phyloP scores from a whole-genome alignment of 2,888 invertebrate genomes.

The Morpho helenor region DNA sequence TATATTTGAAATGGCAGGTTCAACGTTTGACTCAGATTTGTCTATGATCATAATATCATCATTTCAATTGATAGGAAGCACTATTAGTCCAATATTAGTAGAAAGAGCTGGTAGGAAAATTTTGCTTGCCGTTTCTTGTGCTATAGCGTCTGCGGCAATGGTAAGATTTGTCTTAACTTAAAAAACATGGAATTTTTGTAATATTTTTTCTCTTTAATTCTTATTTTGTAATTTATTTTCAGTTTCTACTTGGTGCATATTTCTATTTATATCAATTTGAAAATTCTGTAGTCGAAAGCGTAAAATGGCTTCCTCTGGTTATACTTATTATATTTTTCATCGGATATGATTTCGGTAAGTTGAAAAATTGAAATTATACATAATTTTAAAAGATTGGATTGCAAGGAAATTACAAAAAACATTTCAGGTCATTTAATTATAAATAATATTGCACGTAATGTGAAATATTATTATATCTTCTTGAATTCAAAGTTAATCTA shows the following conservation, averaged over 20 bases:
- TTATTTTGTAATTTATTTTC: slow-evolving; percentile 8
- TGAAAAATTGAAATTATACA: neutral
- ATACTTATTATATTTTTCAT: slow-evolving; percentile 41
- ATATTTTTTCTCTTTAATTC: no score
- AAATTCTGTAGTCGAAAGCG: slow-evolving; percentile 19
- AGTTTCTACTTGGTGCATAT: slow-evolving; percentile 36
- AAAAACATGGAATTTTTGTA: no score
- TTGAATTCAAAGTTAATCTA: no score
- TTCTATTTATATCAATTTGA: slow-evolving; percentile 36
- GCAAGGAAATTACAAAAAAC: no score
- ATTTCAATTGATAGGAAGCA: slow-evolving; percentile 38
- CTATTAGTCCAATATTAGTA: slow-evolving; percentile 34
- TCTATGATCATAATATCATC: slow-evolving; percentile 48
- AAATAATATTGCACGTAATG: no score
- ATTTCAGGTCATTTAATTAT: no score
- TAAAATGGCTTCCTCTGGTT: slow-evolving; percentile 43
- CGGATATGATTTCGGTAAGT: slow-evolving; percentile 42
- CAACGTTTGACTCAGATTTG: slow-evolving; percentile 37
- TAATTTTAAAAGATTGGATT: no score
- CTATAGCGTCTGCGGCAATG: slow-evolving; percentile 39
- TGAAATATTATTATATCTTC: no score
- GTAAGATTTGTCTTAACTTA: slow-evolving; percentile 30
- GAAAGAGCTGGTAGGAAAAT: slow-evolving; percentile 20
- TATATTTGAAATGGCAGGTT: slow-evolving; percentile 44
- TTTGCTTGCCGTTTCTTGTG: slow-evolving; percentile 42